Conservation (phyloP, 2,888 invertebrate species). For the Dicyrtomina minuta region DNA sequence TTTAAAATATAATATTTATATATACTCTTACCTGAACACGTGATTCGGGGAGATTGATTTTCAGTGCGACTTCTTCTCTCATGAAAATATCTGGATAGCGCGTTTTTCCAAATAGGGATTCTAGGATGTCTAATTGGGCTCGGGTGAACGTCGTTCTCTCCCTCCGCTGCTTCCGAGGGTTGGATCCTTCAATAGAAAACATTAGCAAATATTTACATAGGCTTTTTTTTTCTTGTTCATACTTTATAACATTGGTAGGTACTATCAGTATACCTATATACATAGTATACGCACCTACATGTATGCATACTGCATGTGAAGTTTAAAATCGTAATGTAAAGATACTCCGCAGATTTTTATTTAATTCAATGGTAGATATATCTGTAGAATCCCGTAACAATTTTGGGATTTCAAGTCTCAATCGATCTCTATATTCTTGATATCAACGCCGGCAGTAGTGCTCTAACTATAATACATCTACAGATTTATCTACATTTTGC, state of each 20-base stretch:
- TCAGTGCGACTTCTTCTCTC: slow-evolving; percentile 96
- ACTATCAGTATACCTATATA: neutral
- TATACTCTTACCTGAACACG: slow-evolving; percentile 80
- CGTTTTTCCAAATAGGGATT: slow-evolving; percentile 91
- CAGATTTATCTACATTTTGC: no score
- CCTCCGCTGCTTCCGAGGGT: slow-evolving; percentile 86
- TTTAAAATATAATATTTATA: no score
- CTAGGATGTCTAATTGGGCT: slow-evolving; percentile 92
- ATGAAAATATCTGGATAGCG: slow-evolving; percentile 99
- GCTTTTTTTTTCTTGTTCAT: slow-evolving; percentile 3
- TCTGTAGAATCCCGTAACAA: neutral
- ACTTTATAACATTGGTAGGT: neutral
- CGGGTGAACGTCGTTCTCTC: slow-evolving; percentile 97
- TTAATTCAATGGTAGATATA: neutral
- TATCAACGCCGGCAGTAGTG: no score
- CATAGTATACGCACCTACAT: no score
- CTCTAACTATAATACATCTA: no score
- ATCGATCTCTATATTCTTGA: no score
- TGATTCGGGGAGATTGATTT: slow-evolving; percentile 96
- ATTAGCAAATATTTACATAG: slow-evolving; percentile 25
- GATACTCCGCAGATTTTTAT: neutral
- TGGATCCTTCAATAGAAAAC: slow-evolving; percentile 39
- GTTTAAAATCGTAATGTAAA: neutral
- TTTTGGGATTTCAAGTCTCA: neutral
- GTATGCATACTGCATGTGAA: neutral